Evolutionary conservation across 2,113 vertebrate species (phyloP), one percentile per base, ranked within the genome.

Genomic region (Cercopithecus mona): DNA sequence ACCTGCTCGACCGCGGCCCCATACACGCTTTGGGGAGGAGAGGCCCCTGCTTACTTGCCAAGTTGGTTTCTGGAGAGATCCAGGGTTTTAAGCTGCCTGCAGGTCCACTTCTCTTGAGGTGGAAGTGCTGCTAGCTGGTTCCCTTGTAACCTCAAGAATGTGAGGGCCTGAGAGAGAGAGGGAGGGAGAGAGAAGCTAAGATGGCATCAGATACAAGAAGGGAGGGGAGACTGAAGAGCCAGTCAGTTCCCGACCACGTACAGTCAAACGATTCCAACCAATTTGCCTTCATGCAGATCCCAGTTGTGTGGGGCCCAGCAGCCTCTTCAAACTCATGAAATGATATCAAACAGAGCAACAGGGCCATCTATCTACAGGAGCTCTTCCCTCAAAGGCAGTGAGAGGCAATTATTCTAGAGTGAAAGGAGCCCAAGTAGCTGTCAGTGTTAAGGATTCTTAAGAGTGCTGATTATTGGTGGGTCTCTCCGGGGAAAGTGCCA

Each of bases 61-160:
- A 99, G 98, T 52, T 99, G 99, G 98, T 99, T 99, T 98, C 98
- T 99, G 78, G 99, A 99, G 92, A 99, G 99, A 97, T 99, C 99
- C n/a, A 99, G 98, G 5, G 98, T 99, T 98, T 99, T 99, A 64
- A 99, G 99, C 20, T 98, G 98, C 11, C 98, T 98, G 97, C 99
- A 99, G 84, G 99, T 99, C 99, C 99, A 99, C 95, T 99, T 99
- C 75, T 98, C 99, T 61, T 99, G 98, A 0, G 99, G 93, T 0
- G 99, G 99, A 50, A 99, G 98, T 0, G 98, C 66, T 43, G 92
- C 59, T 72, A 99, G 98, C 76, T 99, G 99, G 98, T 99, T 99
- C 86, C 99, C 99, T 96, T 99, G 99, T 57, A 99, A 89, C 97
- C 98, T 99, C 98, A 99, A 93, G 38, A 98, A 99, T 96, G 99